phyloP scores from a whole-genome alignment of 2,113 vertebrate genomes.

The Tichodroma muraria region DNA sequence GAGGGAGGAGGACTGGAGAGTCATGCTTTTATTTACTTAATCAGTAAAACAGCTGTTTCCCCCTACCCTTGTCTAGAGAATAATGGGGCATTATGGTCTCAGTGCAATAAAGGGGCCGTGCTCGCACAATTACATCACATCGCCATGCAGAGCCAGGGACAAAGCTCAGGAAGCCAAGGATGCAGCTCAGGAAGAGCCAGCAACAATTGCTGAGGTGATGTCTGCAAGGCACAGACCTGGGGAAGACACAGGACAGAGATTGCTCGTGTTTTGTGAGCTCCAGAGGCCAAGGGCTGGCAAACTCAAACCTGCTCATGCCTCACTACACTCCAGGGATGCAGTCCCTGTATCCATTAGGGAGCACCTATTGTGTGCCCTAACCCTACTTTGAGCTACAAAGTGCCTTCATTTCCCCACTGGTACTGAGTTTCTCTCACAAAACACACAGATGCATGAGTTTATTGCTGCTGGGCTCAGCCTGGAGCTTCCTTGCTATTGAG shows the following conservation, averaged over 20 bases:
- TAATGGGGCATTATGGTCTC: neutral
- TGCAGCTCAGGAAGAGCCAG: constrained; percentile 17
- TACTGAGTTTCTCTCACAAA: neutral
- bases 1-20: neutral
- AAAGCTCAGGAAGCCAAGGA: neutral
- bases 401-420: neutral
- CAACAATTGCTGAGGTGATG: constrained; percentile 48
- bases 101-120: neutral
- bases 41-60: neutral
- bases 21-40: neutral
- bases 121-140: neutral
- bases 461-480: neutral
- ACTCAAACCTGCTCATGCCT: neutral
- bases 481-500: neutral
- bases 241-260: neutral
- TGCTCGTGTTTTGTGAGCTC: neutral
- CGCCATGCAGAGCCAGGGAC: neutral
- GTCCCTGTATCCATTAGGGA: neutral
- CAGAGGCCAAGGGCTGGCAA: neutral
- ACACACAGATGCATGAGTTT: neutral
- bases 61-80: neutral
- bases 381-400: neutral
- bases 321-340: neutral
- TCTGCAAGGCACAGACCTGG: constrained; percentile 12
- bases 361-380: neutral